Evolutionary conservation across 2,113 vertebrate genomes (phyloP).

Genomic region (Boulengeromyrus knoepffleri): DNA sequence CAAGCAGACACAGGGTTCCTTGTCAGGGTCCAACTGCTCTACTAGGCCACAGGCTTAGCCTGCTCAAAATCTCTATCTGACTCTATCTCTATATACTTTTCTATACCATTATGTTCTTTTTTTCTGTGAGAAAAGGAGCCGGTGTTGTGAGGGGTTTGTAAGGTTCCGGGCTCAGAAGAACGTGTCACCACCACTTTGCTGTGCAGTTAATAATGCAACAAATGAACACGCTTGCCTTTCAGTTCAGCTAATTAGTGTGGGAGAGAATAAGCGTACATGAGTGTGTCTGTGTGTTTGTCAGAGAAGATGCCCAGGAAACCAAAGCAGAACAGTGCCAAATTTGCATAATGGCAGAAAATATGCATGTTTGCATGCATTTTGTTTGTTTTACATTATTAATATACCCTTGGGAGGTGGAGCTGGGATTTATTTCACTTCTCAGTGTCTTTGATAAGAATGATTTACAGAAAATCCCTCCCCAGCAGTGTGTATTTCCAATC

Average conservation of each 20-base stretch:
- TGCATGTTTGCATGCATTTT: slow-evolving; percentile 44
- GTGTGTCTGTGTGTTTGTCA: neutral
- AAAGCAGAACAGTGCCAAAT: slow-evolving; percentile 50
- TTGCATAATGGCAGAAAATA: slow-evolving; percentile 45
- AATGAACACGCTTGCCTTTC: slow-evolving; percentile 37
- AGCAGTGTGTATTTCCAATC: neutral
- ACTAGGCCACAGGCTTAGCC: neutral
- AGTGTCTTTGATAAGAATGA: slow-evolving; percentile 33
- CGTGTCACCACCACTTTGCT: slow-evolving; percentile 28
- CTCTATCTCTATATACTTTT: neutral
- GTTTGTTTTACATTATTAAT: slow-evolving; percentile 39
- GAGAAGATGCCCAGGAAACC: slow-evolving; percentile 23
- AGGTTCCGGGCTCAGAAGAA: slow-evolving; percentile 19
- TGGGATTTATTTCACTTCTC: slow-evolving; percentile 51
- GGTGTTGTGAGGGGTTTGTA: neutral
- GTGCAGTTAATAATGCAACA: slow-evolving; percentile 38
- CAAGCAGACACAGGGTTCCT: neutral
- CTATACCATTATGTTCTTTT: neutral
- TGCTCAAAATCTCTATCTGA: neutral
- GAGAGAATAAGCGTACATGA: neutral
- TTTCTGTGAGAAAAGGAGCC: neutral
- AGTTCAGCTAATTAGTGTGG: slow-evolving; percentile 28
- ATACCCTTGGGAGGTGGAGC: slow-evolving; percentile 32
- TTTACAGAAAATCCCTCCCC: neutral
- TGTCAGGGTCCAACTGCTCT: neutral